Evolutionary conservation across 2,888 invertebrate species (phyloP).

Genomic region (Apodemia hepburni): DNA sequence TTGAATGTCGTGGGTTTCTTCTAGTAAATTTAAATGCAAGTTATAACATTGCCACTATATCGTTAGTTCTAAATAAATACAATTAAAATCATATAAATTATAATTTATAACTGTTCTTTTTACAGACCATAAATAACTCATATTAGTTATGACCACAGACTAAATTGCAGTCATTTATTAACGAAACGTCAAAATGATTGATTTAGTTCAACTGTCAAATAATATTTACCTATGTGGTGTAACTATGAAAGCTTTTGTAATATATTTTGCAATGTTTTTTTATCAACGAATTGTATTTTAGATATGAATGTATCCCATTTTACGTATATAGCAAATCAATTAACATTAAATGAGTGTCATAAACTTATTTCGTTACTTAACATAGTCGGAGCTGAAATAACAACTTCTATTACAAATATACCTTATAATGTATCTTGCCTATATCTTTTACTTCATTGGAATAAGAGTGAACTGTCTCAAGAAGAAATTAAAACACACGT

Average conservation of each 20-base stretch:
- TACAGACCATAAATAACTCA: constrained; percentile 1
- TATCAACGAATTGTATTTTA: constrained; percentile 41
- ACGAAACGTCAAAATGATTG: constrained; percentile 5
- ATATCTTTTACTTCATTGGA: constrained; percentile 75
- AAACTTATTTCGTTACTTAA: constrained; percentile 79
- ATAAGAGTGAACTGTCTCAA: constrained; percentile 47
- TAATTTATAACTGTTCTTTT: constrained; percentile 11
- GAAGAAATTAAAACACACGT: constrained; percentile 76
- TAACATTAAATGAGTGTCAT: constrained; percentile 79
- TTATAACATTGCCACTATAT: background rate
- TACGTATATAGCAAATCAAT: constrained; percentile 76
- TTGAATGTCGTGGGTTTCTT: background rate
- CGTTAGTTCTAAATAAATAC: background rate
- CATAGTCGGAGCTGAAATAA: constrained; percentile 48
- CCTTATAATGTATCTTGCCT: constrained; percentile 76
- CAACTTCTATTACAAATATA: constrained; percentile 51
- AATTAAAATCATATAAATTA: background rate
- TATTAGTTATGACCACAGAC: background rate
- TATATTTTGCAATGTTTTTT: constrained; percentile 13
- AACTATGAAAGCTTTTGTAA: constrained; percentile 2
- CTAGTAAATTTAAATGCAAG: background rate
- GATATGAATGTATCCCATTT: constrained; percentile 49
- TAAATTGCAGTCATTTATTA: background rate
- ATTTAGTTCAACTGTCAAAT: background rate
- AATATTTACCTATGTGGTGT: background rate